Percentiles rank a stretch among this genome's conserved stretches.
These are phyloP conservation scores for Drosophila eohydei DNA, from an alignment of 2,888 invertebrate species.

Conservation along the genomic window DNA sequence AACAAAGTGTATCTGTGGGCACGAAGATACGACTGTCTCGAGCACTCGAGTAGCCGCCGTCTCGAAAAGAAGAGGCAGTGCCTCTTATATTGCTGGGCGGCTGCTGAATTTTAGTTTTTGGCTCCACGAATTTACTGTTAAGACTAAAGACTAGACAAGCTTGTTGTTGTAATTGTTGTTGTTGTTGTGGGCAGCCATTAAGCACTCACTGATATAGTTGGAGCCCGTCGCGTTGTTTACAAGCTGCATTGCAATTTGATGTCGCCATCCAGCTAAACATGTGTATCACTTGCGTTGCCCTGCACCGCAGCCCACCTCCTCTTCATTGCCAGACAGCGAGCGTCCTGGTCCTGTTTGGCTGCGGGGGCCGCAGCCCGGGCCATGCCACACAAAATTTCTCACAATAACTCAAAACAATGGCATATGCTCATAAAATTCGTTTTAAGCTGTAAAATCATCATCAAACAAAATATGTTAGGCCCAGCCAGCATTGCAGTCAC, in stretches of 20 bases:
- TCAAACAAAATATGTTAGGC: constrained; percentile 78
- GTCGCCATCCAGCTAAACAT: constrained; percentile 82
- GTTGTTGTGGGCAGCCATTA: constrained; percentile 45
- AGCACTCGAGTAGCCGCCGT: constrained; percentile 30
- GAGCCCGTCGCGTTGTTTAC: constrained; percentile 43
- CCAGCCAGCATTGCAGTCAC: constrained; percentile 31
- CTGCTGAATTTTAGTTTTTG: constrained; percentile 34
- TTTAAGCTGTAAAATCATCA: constrained; percentile 84
- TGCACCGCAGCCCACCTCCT: not conserved
- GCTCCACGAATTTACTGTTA: constrained; percentile 64
- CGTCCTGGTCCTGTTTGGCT: constrained; percentile 8
- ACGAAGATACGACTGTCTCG: constrained; percentile 63
- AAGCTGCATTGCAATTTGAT: constrained; percentile 70
- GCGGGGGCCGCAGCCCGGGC: constrained; percentile 32
- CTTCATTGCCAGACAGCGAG: not conserved
- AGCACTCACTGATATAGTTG: constrained; percentile 41
- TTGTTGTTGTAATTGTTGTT: constrained; percentile 4
- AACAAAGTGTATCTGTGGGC: constrained; percentile 83
- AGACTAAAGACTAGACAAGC: constrained; percentile 28
- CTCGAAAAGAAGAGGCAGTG: constrained; percentile 50
- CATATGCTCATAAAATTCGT: constrained; percentile 83
- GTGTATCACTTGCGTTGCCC: constrained; percentile 74
- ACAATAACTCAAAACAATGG: constrained; percentile 83
- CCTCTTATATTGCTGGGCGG: constrained; percentile 30
- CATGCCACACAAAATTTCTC: constrained; percentile 72